Evolutionary conservation across 2,113 vertebrate genomes (phyloP).

Genomic region (Grammomys dolichurus): DNA sequence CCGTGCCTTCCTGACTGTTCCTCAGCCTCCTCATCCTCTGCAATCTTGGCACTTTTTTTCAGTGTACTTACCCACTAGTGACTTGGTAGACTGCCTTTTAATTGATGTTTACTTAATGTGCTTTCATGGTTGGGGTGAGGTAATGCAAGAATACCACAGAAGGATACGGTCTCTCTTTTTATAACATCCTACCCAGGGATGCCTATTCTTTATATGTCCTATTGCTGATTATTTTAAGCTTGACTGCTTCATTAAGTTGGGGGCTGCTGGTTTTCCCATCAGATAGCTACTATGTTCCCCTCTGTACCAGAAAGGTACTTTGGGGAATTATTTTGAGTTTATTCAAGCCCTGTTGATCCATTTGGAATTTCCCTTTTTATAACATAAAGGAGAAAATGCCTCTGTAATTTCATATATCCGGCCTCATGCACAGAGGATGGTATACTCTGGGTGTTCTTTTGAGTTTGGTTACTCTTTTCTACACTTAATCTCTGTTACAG

Average conservation of each 20-base stretch:
- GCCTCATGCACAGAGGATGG: neutral
- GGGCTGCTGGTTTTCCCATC: neutral
- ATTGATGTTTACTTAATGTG: neutral
- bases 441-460: neutral
- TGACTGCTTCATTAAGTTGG: neutral
- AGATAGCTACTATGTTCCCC: neutral
- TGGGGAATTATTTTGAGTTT: neutral
- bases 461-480: neutral
- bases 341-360: neutral
- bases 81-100: slow-evolving; percentile 7
- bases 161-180: neutral
- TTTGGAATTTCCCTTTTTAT: neutral
- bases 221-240: neutral
- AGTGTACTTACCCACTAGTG: neutral
- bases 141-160: neutral
- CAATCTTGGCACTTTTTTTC: neutral
- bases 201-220: neutral
- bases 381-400: slow-evolving; percentile 3
- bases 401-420: neutral
- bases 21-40: neutral
- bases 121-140: neutral
- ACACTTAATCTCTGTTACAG: neutral
- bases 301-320: neutral
- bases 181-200: neutral
- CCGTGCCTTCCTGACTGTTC: neutral